Evolutionary conservation across 64 coral and sea anemone species (phyloP), one percentile per base, ranked within the genome.

Genomic region (Platygyra sinensis): DNA sequence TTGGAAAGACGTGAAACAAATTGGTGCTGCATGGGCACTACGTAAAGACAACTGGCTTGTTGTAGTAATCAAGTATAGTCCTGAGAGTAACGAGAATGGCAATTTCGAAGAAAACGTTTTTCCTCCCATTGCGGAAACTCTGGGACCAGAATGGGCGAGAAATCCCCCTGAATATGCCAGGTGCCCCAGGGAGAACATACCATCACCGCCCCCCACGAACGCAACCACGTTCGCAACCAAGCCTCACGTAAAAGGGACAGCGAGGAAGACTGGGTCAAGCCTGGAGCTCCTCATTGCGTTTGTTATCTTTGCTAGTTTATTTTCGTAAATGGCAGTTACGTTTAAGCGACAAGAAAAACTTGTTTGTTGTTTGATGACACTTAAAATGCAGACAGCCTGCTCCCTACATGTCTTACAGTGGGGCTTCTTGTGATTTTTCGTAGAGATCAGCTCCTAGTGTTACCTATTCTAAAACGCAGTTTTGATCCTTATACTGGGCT

Each of bases 41-140:
- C 51, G 86, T 25, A 74, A 88, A 60, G 74, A 74, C 51, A 28
- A 46, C 10, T 38, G 29, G 33, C 72, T 77, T 60, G n/a, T 75
- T 22, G 28, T 88, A 15, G 69, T 60, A 0, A 60, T 88, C 60
- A 88, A 76, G 72, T 88, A 88, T 72, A 30, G 31, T 17, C 52
- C 72, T 1, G 74, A 54, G 2, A 76, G 86, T 11, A 88, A 88
- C 60, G 60, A 75, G 1, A 19, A 17, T 11, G 72, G 86, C 52
- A 62, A 46, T 52, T 88, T 76, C 29, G 72, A n/a, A 18, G 69
- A 19, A 2, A 88, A 88, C 15, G 86, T 88, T 33, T 64, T 88
- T 19, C 86, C 39, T 50, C 81, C 81, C 24, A 29, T 51, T 72
- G 81, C 81, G 18, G 14, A 27, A 39, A 85, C 63, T 3, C 32